These are phyloP conservation scores for Natrix natrix DNA, from an alignment of 2,797 vertebrate genomes.

Conservation along the genomic window DNA sequence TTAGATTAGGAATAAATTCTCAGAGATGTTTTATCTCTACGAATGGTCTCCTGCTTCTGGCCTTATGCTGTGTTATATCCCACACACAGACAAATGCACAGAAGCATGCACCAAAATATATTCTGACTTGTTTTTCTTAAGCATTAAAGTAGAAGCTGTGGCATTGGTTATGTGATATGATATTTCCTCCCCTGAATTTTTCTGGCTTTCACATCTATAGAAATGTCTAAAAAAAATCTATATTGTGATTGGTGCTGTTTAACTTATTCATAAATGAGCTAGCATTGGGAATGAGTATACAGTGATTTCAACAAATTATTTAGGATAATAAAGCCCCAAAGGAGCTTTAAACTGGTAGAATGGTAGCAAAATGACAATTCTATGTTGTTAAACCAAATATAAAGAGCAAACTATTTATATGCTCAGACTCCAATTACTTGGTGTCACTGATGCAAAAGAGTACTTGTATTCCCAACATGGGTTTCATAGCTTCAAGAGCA, in stretches of 20 bases:
- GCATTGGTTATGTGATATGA: slow-evolving; percentile 46
- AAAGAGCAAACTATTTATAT: neutral
- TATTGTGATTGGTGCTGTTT: neutral
- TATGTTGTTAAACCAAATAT: neutral
- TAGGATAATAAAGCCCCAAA: neutral
- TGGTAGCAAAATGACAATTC: neutral
- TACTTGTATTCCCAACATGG: neutral
- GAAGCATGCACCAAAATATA: neutral
- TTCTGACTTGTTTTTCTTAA: slow-evolving; percentile 44
- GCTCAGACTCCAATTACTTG: neutral
- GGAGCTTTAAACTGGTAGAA: neutral
- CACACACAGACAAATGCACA: slow-evolving; percentile 17
- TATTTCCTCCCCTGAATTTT: neutral
- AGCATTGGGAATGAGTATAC: neutral
- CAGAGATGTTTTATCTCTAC: slow-evolving; percentile 9
- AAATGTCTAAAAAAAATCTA: neutral
- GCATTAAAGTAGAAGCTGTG: slow-evolving; percentile 41
- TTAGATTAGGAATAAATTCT: slow-evolving; percentile 5
- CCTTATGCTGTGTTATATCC: slow-evolving; percentile 23
- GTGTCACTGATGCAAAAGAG: neutral
- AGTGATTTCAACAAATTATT: neutral
- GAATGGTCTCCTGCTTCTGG: slow-evolving; percentile 15
- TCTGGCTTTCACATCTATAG: neutral
- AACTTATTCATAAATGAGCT: neutral
- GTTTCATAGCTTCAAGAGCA: neutral